phyloP scores from a whole-genome alignment of 2,888 invertebrate genomes.

The Ormyrus nitidulus region DNA sequence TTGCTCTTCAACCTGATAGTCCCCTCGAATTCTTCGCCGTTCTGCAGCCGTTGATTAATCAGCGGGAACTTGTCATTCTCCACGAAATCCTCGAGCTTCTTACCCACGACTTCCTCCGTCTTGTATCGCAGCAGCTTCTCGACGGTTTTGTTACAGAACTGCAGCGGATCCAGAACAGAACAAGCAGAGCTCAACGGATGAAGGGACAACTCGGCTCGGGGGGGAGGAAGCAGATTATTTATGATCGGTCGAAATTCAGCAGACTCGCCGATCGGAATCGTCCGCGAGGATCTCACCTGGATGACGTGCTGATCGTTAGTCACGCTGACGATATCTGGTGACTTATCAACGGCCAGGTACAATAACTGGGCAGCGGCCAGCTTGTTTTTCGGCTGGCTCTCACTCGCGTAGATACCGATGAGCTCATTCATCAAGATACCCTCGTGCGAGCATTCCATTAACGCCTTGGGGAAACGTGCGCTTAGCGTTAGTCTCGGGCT shows the following conservation, averaged over 20 bases:
- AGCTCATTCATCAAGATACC: slow-evolving; percentile 81
- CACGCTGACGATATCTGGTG: slow-evolving; percentile 90
- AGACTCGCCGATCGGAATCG: background rate
- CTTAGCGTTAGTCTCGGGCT: too few relatives aligned
- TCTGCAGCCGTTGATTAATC: slow-evolving; percentile 80
- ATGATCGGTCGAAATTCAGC: slow-evolving; percentile 1
- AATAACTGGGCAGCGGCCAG: slow-evolving; percentile 88
- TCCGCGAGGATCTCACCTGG: slow-evolving; percentile 78
- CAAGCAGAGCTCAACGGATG: background rate
- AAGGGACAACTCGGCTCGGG: background rate
- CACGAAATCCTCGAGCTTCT: slow-evolving; percentile 78
- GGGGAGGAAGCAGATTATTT: slow-evolving; percentile 18
- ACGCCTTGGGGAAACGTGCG: slow-evolving; percentile 70
- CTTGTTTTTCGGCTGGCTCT: slow-evolving; percentile 86
- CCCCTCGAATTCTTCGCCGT: slow-evolving; percentile 87
- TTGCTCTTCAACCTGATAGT: slow-evolving; percentile 83
- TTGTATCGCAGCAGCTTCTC: slow-evolving; percentile 88
- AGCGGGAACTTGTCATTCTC: slow-evolving; percentile 76
- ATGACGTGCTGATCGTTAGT: slow-evolving; percentile 90
- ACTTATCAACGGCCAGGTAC: slow-evolving; percentile 90
- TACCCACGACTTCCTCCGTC: slow-evolving; percentile 80
- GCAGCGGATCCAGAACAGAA: background rate
- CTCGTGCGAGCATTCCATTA: slow-evolving; percentile 77
- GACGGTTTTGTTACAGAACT: slow-evolving; percentile 90
- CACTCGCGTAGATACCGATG: slow-evolving; percentile 86